Base-by-base conservation (phyloP, 1,140 invertebrate species). In the Homalodisca vitripennis region DNA sequence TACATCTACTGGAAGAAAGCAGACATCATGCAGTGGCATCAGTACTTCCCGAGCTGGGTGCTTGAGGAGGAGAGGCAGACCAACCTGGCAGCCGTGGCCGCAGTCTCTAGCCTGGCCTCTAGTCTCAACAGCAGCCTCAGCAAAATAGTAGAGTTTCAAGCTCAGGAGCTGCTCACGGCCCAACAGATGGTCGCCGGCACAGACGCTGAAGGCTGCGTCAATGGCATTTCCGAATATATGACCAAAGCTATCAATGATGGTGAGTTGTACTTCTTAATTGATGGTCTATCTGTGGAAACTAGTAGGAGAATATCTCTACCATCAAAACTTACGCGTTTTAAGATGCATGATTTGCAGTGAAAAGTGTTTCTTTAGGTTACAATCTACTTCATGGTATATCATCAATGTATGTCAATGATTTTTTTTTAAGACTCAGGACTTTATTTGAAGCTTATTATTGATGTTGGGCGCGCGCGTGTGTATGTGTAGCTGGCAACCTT, bases 1-100 rank as follows among this genome's bases (percentile, higher is more conserved):
- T 53, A 53, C 48, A 53, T 53, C 48, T 53, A 53, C 48, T 53
- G 48, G 48, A 53, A 53, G 48, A 53, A 53, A 20, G 13, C 12
- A 24, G 48, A 53, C 48, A 53, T 53, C 12, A 22, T 14, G 20
- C 10, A 6, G 22, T 53, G 48, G 48, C 48, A 53, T 22, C 48
- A 53, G 12, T 53, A 12, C 48, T 53, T 53, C 48, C 48, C 48
- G 6, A 12, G 12, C 12, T 6, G 48, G 20, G 22, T 6, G 6
- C 48, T 53, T 3, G 12, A 53, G 48, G 48, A 53, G 22, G 48
- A 53, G 48, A 6, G 22, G 22, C 48, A 14, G 48, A 53, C 48
- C 3, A 12, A n/a, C 13, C 3, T 14, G 20, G 48, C 48, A n/a
- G 22, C 13, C 20, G 10, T 22, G 22, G 48, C 48, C 48, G 22